Base-by-base conservation (phyloP, 2,113 vertebrate genomes). In the Ictalurus furcatus region DNA sequence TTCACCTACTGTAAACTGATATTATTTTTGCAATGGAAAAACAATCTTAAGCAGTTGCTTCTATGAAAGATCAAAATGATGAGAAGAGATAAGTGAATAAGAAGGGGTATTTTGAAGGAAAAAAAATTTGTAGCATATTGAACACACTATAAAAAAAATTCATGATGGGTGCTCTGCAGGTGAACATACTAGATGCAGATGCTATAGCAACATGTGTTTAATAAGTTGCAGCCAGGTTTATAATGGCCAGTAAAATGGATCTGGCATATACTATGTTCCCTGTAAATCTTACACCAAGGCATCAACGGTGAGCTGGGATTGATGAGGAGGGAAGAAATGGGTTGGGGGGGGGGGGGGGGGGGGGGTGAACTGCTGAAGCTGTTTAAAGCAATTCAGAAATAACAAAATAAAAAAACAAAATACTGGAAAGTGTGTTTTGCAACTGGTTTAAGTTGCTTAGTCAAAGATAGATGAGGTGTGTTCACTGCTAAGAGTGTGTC, bases 191-290 rank as follows among this genome's bases (percentile, higher is more conserved):
- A 87, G 48, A 91, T 78, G 92, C 92, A 92, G 91, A 91, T 91
- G 92, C 92, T 93, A 89, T 87, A 80, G 89, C 89, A 92, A 86
- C 90, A 91, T 87, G 86, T 91, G 74, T 93, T 94, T 93, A 94
- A 94, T 92, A 87, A 89, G 88, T 84, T 82, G 87, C 85, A 54
- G 92, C 83, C 73, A 58, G 91, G 56, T 87, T 93, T 91, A 85
- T 94, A 91, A 94, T 61, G 90, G 91, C 89, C 91, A 91, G 91
- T 95, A 94, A 95, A 94, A 90, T 1, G 74, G 88, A 93, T 94
- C 91, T 95, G 91, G 92, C 92, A 93, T 91, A 82, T 85, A 91
- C 94, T 93, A 94, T 44, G 81, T 88, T 90, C 58, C 92, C 91
- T 93, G 90, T 94, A 94, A 96, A 94, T 90, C 69, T 90, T 80